phyloP scores from a whole-genome alignment of 2,113 vertebrate species.

The Oncorhynchus masou region DNA sequence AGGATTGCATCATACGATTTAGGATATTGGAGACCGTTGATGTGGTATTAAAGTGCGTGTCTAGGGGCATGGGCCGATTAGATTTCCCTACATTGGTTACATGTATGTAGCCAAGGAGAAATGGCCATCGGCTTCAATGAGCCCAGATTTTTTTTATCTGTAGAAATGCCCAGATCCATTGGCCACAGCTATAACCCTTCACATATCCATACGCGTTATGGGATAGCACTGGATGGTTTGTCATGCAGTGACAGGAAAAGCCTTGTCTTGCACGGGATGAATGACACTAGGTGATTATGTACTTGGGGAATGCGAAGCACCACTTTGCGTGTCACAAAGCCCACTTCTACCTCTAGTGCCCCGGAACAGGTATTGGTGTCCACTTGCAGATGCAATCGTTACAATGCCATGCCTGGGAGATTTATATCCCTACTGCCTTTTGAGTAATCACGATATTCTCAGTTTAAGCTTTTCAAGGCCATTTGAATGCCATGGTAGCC shows the following conservation, averaged over 20 bases:
- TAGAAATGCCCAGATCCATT: background rate
- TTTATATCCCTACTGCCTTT: background rate
- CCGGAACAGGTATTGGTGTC: constrained; percentile 30
- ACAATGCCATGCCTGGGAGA: constrained; percentile 14
- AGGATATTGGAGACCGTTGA: constrained; percentile 19
- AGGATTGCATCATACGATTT: constrained; percentile 29
- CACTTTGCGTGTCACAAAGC: constrained; percentile 57
- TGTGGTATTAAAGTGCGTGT: constrained; percentile 5
- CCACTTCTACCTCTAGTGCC: background rate
- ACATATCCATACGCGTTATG: background rate
- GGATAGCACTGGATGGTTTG: constrained; percentile 18
- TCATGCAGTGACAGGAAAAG: constrained; percentile 53
- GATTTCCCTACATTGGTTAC: constrained; percentile 10
- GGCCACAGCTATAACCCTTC: constrained; percentile 5
- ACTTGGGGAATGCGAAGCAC: constrained; percentile 57
- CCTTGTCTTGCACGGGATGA: constrained; percentile 41
- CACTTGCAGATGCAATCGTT: constrained; percentile 53
- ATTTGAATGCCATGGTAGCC: background rate
- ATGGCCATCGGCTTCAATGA: constrained; percentile 9
- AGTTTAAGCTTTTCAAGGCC: background rate
- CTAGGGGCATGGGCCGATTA: constrained; percentile 1
- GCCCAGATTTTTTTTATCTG: background rate
- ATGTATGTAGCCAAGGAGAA: constrained; percentile 23
- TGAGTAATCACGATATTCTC: background rate
- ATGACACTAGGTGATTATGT: constrained; percentile 58